Evolutionary conservation across 2,797 vertebrate species (phyloP), one percentile per base, ranked within the genome.

Genomic region (Brotula barbata): DNA sequence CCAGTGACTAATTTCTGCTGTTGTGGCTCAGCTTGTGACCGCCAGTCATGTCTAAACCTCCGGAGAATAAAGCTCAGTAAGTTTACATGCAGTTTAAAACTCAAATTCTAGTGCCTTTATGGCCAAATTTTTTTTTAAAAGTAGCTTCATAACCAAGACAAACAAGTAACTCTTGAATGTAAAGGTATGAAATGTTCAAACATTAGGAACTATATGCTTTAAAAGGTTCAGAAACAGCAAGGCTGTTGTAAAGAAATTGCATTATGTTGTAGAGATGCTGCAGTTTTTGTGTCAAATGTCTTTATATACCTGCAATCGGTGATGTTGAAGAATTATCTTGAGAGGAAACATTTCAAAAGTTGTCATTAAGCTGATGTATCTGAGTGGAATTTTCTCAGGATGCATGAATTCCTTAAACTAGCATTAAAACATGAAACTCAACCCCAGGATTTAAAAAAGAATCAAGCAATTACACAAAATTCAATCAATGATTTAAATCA

Each of bases 1-100:
- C 25, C 25, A 28, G 4, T 28, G 39, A 63, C 57, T 70, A 48
- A 68, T 55, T 53, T 77, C 54, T 70, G 34, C 25, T 10, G 58
- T 10, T 59, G 59, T 51, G 46, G 39, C 56, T 25, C 45, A 47
- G 51, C 37, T 19, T 60, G 46, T 78, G 55, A 77, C 57, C 69
- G 51, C 46, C 46, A 67, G 41, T 47, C 67, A 65, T 42, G 33
- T 33, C 21, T 59, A 49, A 74, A 45, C 20, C 64, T 62, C 67
- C 28, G 22, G n/a, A n/a, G n/a, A n/a, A n/a, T n/a, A n/a, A n/a
- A n/a, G n/a, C n/a, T n/a, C n/a, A n/a, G n/a, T n/a, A n/a, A n/a
- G n/a, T n/a, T n/a, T n/a, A n/a, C n/a, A n/a, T n/a, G n/a, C n/a
- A n/a, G n/a, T n/a, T n/a, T n/a, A n/a, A n/a, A n/a, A n/a, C n/a